Base-by-base conservation (phyloP, 2,797 vertebrate species). In the Acipenser ruthenus region DNA sequence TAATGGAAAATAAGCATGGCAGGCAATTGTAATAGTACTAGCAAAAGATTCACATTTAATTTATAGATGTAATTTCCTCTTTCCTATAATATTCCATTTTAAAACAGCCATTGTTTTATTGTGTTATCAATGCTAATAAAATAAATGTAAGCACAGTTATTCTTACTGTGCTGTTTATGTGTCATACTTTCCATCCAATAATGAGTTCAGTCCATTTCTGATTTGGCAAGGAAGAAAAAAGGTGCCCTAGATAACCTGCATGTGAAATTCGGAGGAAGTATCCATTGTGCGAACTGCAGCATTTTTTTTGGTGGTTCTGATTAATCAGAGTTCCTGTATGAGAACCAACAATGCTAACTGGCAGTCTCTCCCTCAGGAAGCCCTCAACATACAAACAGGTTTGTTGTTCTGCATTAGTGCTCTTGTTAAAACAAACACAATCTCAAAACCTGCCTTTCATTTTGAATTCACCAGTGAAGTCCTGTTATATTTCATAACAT, bases 321-420 rank as follows among this genome's bases (percentile, higher is more conserved):
- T 23, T 37, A 65, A 65, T 52, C 63, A 65, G 10, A 55, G 52
- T 65, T 65, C 63, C 63, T 65, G 50, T 12, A 51, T 23, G 49
- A 64, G 37, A 52, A 15, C 18, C 10, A 65, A 65, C 50, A 65
- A 65, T 18, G 63, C 49, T 64, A 64, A 50, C 8, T 50, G 50
- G 49, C 49, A 52, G 15, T 64, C 10, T 64, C 52, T 64, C 63
- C 63, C 7, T 64, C 50, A 64, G 49, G 6, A 64, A 51, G 8
- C 63, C 49, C 50, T 51, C 50, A 64, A 7, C 49, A 64, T 50
- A 64, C 13, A 64, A 51, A n/a, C 13, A 23, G 23, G 9, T 65
- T 55, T 37, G 23, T 37, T 18, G 15, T 53, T 65, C 51, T 51
- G 51, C 13, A 65, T 53, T 53, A 8, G 50, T 65, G 13, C 50